Conservation (phyloP, 2,797 vertebrate genomes). For the Loriculus beryllinus region DNA sequence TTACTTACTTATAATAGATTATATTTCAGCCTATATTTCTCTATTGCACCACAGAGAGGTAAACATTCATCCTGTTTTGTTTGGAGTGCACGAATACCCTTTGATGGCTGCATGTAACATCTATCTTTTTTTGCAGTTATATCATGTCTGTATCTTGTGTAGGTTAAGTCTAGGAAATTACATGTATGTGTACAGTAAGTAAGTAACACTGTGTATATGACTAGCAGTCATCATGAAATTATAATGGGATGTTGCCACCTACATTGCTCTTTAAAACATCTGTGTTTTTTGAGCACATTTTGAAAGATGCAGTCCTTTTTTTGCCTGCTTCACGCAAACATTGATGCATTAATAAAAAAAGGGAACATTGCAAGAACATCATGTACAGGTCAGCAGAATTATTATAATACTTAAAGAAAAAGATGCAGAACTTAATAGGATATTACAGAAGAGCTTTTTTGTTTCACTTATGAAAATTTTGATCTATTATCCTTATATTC, state of each 20-base stretch:
- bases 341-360: not conserved
- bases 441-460: conserved; percentile 47
- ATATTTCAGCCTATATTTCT: not conserved
- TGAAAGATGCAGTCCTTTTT: not conserved
- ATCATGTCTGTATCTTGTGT: not conserved
- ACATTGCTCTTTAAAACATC: not conserved
- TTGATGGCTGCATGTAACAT: not conserved
- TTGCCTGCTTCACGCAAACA: not conserved
- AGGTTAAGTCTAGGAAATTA: not conserved
- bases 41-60: not conserved
- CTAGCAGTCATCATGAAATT: not conserved
- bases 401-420: not conserved
- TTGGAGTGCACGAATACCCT: not conserved
- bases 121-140: not conserved
- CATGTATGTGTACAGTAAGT: not conserved
- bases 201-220: not conserved
- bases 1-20: not conserved
- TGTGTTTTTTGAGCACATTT: not conserved
- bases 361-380: conserved; percentile 16
- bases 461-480: not conserved
- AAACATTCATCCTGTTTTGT: not conserved
- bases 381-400: conserved; percentile 28
- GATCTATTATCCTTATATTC: conserved; percentile 30
- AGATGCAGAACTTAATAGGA: not conserved
- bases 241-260: not conserved